Evolutionary conservation across 2,113 vertebrate species (phyloP).

Genomic region (Pteruthius melanotis): DNA sequence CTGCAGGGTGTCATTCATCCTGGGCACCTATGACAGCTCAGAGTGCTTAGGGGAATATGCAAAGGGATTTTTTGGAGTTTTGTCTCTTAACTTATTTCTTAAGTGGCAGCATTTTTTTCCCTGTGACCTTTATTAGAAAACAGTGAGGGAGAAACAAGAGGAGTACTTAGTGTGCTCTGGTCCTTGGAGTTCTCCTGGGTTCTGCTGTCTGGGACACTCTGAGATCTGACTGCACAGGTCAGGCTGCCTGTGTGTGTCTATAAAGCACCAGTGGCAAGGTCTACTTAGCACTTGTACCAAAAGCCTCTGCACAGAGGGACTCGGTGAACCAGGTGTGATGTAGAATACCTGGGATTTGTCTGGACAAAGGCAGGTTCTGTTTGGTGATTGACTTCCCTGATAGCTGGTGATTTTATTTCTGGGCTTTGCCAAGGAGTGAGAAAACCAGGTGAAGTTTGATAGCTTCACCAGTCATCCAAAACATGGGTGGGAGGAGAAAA

Average conservation of each 20-base stretch:
- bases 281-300: not conserved
- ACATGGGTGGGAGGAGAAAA: not conserved
- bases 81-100: not conserved
- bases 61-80: not conserved
- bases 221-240: not conserved
- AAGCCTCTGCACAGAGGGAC: not conserved
- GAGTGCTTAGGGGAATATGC: not conserved
- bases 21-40: not conserved
- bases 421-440: not conserved
- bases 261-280: not conserved
- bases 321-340: not conserved
- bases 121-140: not conserved
- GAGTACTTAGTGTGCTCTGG: not conserved
- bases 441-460: not conserved
- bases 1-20: not conserved
- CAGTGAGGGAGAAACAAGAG: not conserved
- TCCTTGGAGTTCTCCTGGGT: not conserved
- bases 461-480: not conserved
- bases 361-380: not conserved
- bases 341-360: not conserved
- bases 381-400: not conserved
- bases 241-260: rapidly evolving
- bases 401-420: not conserved
- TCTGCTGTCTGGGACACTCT: not conserved
- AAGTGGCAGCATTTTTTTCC: not conserved